Percentiles rank a stretch among this genome's conserved stretches.
phyloP scores from a whole-genome alignment of 2,113 vertebrate species.

The Potamarius usumacintae region DNA sequence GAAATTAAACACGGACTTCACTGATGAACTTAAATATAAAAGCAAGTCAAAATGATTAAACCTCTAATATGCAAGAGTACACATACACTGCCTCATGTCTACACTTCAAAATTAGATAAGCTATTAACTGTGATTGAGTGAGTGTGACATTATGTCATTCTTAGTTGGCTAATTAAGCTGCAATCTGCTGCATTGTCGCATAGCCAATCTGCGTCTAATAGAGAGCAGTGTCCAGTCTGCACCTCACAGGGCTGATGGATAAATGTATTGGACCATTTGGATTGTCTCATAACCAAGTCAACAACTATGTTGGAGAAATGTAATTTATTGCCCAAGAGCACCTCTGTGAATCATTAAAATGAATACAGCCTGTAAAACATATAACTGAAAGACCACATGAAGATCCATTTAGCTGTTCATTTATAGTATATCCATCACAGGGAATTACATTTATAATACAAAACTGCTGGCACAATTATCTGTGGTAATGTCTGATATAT shows the following conservation, averaged over 20 bases:
- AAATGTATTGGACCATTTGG: background rate
- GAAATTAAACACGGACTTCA: no score
- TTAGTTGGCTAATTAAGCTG: background rate
- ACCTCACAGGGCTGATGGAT: background rate
- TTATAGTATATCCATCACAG: background rate
- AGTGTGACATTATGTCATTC: background rate
- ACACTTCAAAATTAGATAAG: background rate
- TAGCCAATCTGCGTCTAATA: background rate
- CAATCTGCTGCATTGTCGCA: background rate
- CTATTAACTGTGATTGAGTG: background rate
- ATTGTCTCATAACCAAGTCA: background rate
- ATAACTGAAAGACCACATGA: background rate
- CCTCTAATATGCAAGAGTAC: background rate
- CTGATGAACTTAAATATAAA: background rate
- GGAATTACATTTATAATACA: background rate
- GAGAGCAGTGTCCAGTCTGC: background rate
- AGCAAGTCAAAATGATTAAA: background rate
- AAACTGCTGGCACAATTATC: background rate
- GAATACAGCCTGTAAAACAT: background rate
- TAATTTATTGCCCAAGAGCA: background rate
- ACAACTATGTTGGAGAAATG: background rate
- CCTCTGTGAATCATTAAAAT: background rate
- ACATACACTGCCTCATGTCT: background rate
- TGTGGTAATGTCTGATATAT: background rate
- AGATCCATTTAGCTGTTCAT: background rate